Evolutionary conservation across 2,113 vertebrate species (phyloP).

Genomic region (Athene noctua): DNA sequence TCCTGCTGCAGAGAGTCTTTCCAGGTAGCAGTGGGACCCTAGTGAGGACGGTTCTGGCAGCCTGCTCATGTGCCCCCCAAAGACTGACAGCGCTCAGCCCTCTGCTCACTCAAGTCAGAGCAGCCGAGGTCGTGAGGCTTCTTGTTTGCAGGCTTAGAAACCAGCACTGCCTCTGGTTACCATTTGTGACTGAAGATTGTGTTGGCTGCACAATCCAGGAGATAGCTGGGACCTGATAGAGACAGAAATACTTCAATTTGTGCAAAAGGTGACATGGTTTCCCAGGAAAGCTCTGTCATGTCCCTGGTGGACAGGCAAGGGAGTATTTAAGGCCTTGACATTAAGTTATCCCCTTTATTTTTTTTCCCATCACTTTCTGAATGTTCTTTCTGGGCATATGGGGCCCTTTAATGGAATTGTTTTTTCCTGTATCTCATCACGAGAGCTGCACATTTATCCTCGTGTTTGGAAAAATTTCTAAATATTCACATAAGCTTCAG

Average conservation of each 20-base stretch:
- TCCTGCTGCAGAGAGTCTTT: neutral
- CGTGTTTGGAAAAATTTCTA: conserved; percentile 50
- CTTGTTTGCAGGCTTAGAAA: neutral
- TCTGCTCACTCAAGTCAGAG: fast-evolving
- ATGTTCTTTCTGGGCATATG: conserved; percentile 12
- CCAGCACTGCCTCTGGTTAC: neutral
- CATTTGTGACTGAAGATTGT: neutral
- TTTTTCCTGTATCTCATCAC: conserved; percentile 59
- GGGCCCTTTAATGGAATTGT: conserved; percentile 48
- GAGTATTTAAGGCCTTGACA: neutral
- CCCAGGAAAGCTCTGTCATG: neutral
- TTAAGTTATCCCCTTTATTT: neutral
- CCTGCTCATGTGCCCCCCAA: neutral
- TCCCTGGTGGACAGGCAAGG: neutral
- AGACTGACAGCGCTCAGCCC: fast-evolving
- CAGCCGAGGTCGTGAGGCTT: neutral
- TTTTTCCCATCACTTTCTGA: neutral
- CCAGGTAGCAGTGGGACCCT: neutral
- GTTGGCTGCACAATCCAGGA: neutral
- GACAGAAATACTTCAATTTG: neutral
- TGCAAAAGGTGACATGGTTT: neutral
- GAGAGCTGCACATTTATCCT: conserved; percentile 36
- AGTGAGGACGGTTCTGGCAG: neutral
- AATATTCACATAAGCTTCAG: conserved; percentile 49
- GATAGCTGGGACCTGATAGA: neutral